Percentiles rank a stretch among this genome's conserved stretches.
phyloP scores from a whole-genome alignment of 1,140 invertebrate species.

The Heliconius hermathena region DNA sequence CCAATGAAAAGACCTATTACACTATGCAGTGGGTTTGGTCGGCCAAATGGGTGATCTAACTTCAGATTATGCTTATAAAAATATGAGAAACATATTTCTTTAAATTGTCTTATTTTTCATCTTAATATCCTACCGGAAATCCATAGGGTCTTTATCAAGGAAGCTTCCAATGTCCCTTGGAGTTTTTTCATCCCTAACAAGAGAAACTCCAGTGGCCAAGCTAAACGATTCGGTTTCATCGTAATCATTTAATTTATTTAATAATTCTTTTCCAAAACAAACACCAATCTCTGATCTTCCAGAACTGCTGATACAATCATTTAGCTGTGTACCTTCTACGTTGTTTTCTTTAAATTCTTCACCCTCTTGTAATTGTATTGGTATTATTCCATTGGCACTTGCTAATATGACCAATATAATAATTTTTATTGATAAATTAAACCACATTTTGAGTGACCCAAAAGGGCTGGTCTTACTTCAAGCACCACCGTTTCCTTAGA shows the following conservation, averaged over 20 bases:
- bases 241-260: slow-evolving; percentile 84
- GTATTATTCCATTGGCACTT: slow-evolving; percentile 55
- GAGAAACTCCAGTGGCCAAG: slow-evolving; percentile 83
- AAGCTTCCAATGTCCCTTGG: slow-evolving; percentile 82
- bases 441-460: slow-evolving; percentile 9
- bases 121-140: slow-evolving; percentile 82
- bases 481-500: slow-evolving; percentile 45
- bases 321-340: slow-evolving; percentile 63
- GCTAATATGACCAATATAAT: slow-evolving; percentile 46
- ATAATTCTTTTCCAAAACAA: slow-evolving; percentile 86
- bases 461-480: slow-evolving; percentile 16
- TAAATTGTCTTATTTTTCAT: neutral
- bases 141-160: slow-evolving; percentile 87
- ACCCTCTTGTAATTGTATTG: slow-evolving; percentile 66
- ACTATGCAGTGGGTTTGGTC: too few relatives aligned
- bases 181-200: slow-evolving; percentile 83
- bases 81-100: too few relatives aligned
- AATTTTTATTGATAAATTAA: slow-evolving; percentile 37
- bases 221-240: slow-evolving; percentile 85
- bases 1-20: too few relatives aligned
- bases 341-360: slow-evolving; percentile 64
- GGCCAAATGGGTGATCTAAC: neutral
- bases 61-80: too few relatives aligned
- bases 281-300: slow-evolving; percentile 75
- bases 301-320: slow-evolving; percentile 80